A percentile compares a stretch with the other conserved stretches of the same genome.
These are phyloP conservation scores for Ctenodactylus gundi DNA, from an alignment of 2,113 vertebrate species.

Conservation along the genomic window DNA sequence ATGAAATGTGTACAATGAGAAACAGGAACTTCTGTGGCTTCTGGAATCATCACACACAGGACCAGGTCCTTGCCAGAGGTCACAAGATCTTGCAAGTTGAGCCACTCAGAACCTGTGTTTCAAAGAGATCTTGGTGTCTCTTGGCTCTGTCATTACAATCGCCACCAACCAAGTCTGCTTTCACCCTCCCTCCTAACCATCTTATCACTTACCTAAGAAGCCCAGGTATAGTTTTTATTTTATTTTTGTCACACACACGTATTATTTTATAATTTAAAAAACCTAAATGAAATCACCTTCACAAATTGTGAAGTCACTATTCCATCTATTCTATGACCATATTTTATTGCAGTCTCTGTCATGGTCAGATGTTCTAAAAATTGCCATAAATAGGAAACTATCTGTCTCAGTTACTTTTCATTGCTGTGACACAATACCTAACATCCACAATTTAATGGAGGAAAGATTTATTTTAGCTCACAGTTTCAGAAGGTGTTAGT, in stretches of 20 bases:
- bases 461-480: too few species aligned
- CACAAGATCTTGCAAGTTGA: neutral
- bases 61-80: neutral
- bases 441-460: too few species aligned
- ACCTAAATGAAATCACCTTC: neutral
- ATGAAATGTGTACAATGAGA: neutral
- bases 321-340: neutral
- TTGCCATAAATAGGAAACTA: neutral
- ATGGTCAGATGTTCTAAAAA: neutral
- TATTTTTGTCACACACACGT: neutral
- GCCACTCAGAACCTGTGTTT: neutral
- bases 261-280: neutral
- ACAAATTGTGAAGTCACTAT: neutral
- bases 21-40: neutral
- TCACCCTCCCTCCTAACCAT: neutral
- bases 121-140: neutral
- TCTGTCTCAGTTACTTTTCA: too few species aligned
- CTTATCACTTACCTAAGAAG: neutral
- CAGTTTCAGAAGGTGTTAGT: too few species aligned
- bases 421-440: too few species aligned
- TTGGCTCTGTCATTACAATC: neutral
- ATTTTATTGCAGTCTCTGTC: neutral
- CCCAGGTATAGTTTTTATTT: neutral
- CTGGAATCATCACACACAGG: neutral
- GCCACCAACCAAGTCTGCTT: neutral